These are phyloP conservation scores for Noctuana brunneofusca DNA, from an alignment of 2,888 invertebrate genomes.

Conservation along the genomic window DNA sequence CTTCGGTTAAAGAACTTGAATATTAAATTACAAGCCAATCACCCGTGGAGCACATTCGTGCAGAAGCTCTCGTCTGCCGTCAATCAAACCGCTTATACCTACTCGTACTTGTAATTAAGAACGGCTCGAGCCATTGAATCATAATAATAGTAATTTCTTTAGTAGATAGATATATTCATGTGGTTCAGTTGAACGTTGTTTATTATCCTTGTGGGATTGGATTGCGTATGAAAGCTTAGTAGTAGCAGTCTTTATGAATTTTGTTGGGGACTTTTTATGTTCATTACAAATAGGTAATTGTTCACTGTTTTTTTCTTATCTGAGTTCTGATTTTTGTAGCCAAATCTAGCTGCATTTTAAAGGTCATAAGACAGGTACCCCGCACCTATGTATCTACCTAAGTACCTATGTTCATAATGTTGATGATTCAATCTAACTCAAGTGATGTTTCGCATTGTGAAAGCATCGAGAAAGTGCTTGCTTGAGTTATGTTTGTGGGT, in stretches of 20 bases:
- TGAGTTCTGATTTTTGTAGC: too few relatives aligned
- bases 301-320: too few relatives aligned
- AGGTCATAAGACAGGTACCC: background rate
- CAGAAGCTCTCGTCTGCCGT: slow-evolving; percentile 21
- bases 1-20: slow-evolving; percentile 6
- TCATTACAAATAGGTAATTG: background rate
- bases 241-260: background rate
- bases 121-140: slow-evolving; percentile 14
- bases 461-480: slow-evolving; percentile 32
- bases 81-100: slow-evolving; percentile 20
- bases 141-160: slow-evolving; percentile 20
- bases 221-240: background rate
- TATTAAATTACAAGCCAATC: slow-evolving; percentile 25
- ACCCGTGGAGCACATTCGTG: slow-evolving; percentile 2
- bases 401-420: background rate
- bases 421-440: background rate
- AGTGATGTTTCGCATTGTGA: slow-evolving; percentile 21
- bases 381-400: too few relatives aligned
- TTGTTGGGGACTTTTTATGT: background rate
- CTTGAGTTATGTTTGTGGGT: slow-evolving; percentile 37
- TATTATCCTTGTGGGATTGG: slow-evolving; percentile 16
- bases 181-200: background rate
- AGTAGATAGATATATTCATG: background rate
- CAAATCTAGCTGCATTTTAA: too few relatives aligned
- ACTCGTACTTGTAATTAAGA: slow-evolving; percentile 19